phyloP scores from a whole-genome alignment of 2,113 vertebrate genomes.

The Hypomesus transpacificus region DNA sequence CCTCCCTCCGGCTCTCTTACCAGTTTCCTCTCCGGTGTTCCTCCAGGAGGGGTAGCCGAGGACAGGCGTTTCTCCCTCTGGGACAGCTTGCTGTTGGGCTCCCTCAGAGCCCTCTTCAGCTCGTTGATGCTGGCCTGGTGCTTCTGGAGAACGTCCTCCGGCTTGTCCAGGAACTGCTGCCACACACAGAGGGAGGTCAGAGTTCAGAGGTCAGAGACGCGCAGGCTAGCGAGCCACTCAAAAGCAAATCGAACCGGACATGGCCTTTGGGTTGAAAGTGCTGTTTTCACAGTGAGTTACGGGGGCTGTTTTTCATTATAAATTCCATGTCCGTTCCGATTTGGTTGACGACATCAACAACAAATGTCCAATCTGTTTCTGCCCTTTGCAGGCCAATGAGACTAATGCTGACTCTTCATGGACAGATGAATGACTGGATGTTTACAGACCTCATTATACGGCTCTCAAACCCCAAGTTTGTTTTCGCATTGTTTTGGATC shows the following conservation, averaged over 20 bases:
- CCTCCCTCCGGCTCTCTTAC: conserved; percentile 51
- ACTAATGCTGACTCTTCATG: background rate
- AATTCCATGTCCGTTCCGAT: background rate
- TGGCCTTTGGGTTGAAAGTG: background rate
- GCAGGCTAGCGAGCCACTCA: background rate
- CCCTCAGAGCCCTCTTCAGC: conserved; percentile 93
- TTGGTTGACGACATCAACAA: background rate
- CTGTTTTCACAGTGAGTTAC: background rate
- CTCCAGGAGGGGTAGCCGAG: conserved; percentile 79
- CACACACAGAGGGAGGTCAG: conserved; percentile 30
- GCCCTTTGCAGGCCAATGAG: background rate
- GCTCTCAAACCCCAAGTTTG: background rate
- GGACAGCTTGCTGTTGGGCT: conserved; percentile 97
- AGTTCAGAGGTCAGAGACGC: conserved; percentile 6
- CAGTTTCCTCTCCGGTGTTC: conserved; percentile 84
- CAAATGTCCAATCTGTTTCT: background rate
- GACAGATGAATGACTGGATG: background rate
- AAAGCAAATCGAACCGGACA: background rate
- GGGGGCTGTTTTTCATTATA: background rate
- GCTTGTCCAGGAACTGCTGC: conserved; percentile 93
- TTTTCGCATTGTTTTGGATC: background rate
- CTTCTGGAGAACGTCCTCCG: conserved; percentile 94
- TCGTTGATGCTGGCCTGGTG: conserved; percentile 99
- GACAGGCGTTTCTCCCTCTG: conserved; percentile 88
- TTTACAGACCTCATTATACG: conserved; percentile 10